Percentiles rank a stretch among this genome's conserved stretches.
These are phyloP conservation scores for Crotophaga sulcirostris DNA, from an alignment of 2,113 vertebrate genomes.

Conservation along the genomic window DNA sequence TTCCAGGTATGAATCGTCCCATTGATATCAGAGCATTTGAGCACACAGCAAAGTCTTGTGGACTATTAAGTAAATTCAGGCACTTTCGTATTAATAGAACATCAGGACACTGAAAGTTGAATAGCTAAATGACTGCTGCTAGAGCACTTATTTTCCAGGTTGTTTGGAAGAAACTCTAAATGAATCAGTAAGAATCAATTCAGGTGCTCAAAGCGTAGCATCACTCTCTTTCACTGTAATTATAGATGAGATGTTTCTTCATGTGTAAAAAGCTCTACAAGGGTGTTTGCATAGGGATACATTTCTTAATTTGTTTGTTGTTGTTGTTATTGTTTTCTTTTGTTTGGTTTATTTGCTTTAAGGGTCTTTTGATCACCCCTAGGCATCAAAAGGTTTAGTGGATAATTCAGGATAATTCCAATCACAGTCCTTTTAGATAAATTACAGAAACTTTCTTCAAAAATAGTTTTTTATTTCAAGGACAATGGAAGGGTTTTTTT, in stretches of 20 bases:
- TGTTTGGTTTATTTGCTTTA: rapidly evolving
- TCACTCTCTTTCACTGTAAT: background rate
- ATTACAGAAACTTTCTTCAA: background rate
- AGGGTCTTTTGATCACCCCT: background rate
- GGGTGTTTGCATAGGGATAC: background rate
- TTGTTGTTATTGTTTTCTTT: background rate
- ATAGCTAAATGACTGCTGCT: background rate
- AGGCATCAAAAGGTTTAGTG: background rate
- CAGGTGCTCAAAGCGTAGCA: background rate
- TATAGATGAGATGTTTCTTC: background rate
- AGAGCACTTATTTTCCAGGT: background rate
- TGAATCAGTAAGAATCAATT: background rate
- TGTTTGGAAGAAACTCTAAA: background rate
- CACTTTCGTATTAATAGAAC: background rate
- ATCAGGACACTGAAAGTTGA: background rate
- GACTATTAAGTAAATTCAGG: background rate
- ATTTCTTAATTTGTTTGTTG: background rate
- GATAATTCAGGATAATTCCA: too few relatives aligned
- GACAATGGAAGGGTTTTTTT: background rate
- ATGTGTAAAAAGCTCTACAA: background rate
- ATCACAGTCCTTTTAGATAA: background rate
- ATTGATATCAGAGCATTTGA: background rate
- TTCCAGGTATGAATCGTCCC: background rate
- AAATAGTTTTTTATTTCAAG: background rate
- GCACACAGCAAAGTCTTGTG: background rate